phyloP scores from a whole-genome alignment of 1,140 invertebrate species.

The Caerostris extrusa region DNA sequence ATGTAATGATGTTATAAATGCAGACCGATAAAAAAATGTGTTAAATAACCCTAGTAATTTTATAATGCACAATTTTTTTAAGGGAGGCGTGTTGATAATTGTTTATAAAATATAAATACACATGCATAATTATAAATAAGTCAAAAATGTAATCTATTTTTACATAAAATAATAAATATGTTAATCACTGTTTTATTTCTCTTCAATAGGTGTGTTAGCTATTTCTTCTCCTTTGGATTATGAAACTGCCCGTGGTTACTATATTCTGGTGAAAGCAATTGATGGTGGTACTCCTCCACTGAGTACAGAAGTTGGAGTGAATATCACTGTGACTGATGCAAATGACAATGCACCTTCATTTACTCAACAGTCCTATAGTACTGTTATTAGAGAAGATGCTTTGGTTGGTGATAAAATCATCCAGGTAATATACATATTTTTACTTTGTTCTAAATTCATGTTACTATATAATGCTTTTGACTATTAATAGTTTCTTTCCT shows the following conservation, averaged over 20 bases:
- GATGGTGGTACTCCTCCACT: conserved; percentile 93
- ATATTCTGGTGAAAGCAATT: conserved; percentile 92
- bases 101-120: too few relatives aligned
- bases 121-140: too few relatives aligned
- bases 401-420: conserved; percentile 86
- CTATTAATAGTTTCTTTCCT: too few relatives aligned
- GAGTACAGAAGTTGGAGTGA: conserved; percentile 90
- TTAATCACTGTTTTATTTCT: background rate
- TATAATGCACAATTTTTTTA: too few relatives aligned
- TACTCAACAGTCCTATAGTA: conserved; percentile 89
- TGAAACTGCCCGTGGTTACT: conserved; percentile 91
- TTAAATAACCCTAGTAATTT: too few relatives aligned
- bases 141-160: too few relatives aligned
- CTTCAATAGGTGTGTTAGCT: conserved; percentile 83
- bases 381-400: conserved; percentile 90
- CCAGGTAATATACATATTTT: conserved; percentile 80
- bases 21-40: too few relatives aligned
- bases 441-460: background rate
- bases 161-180: too few relatives aligned
- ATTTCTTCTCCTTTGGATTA: conserved; percentile 88
- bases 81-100: too few relatives aligned
- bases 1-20: too few relatives aligned
- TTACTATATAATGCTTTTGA: background rate
- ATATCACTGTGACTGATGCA: conserved; percentile 92
- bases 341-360: conserved; percentile 96